Percentiles rank a stretch among this genome's conserved stretches.
phyloP scores from a whole-genome alignment of 2,113 vertebrate genomes.

The Eonycteris spelaea region DNA sequence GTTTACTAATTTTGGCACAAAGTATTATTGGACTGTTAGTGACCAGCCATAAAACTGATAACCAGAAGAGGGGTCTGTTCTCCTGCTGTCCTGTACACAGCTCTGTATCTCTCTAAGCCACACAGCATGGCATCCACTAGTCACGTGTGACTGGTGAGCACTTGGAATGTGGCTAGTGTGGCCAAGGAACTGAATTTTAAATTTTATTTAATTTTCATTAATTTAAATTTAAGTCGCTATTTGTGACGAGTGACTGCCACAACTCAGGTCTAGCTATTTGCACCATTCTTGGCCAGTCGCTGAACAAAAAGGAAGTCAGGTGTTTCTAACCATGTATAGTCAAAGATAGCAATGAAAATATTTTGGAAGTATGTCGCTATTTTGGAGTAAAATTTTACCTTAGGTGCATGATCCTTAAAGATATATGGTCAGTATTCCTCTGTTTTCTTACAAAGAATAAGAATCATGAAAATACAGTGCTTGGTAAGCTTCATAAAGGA shows the following conservation, averaged over 20 bases:
- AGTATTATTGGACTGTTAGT: not conserved
- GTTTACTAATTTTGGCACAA: not conserved
- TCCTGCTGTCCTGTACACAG: not conserved
- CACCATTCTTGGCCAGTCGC: not conserved
- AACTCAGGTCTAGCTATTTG: not conserved
- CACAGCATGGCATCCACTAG: not conserved
- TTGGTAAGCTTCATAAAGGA: not conserved
- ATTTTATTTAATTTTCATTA: not conserved
- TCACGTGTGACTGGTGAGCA: not conserved
- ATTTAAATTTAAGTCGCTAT: not conserved
- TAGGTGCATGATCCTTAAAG: not conserved
- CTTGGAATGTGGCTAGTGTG: not conserved
- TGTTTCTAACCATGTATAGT: not conserved
- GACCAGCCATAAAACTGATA: not conserved
- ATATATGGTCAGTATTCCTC: not conserved
- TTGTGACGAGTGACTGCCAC: not conserved
- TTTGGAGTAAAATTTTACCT: constrained; percentile 1
- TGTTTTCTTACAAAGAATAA: not conserved
- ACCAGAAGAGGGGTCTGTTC: not conserved
- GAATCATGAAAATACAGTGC: not conserved
- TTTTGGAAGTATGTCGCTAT: not conserved
- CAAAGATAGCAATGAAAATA: not conserved
- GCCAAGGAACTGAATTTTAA: not conserved
- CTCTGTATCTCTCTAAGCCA: not conserved
- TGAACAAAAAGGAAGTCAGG: not conserved